These are phyloP conservation scores for Hirtodrosophila alboralis DNA, from an alignment of 2,888 invertebrate genomes.

Conservation along the genomic window DNA sequence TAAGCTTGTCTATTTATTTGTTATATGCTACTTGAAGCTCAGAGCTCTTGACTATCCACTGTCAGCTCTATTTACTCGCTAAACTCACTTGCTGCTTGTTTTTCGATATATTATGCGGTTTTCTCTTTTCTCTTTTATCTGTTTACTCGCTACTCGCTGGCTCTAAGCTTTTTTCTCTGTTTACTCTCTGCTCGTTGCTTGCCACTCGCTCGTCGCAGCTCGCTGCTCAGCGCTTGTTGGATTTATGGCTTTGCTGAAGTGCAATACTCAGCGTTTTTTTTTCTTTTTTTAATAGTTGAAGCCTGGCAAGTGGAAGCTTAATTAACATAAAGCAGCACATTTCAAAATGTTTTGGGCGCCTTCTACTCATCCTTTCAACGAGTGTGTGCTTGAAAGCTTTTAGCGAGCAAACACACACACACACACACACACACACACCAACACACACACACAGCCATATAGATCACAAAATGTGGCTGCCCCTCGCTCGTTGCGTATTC, in stretches of 20 bases:
- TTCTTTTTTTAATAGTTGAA: conserved; percentile 71
- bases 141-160: too few relatives aligned
- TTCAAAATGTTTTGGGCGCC: conserved; percentile 30
- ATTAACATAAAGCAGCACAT: conserved; percentile 70
- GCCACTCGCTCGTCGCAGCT: background rate
- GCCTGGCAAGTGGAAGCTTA: conserved; percentile 69
- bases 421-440: conserved; percentile 16
- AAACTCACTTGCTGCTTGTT: too few relatives aligned
- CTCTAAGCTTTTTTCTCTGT: too few relatives aligned
- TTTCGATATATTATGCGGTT: too few relatives aligned
- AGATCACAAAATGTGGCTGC: conserved; percentile 41
- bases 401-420: conserved; percentile 41
- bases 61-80: too few relatives aligned
- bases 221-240: conserved; percentile 6
- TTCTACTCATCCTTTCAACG: conserved; percentile 15
- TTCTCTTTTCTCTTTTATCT: too few relatives aligned
- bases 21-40: too few relatives aligned
- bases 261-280: conserved; percentile 66
- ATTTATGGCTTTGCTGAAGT: conserved; percentile 43
- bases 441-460: background rate
- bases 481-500: conserved; percentile 16
- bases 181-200: too few relatives aligned
- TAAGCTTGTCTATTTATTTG: too few relatives aligned
- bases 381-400: conserved; percentile 71
- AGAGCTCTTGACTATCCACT: too few relatives aligned